Evolutionary conservation across 2,888 invertebrate genomes (phyloP), one percentile per base, ranked within the genome.

Genomic region (Tortricodes alternella): DNA sequence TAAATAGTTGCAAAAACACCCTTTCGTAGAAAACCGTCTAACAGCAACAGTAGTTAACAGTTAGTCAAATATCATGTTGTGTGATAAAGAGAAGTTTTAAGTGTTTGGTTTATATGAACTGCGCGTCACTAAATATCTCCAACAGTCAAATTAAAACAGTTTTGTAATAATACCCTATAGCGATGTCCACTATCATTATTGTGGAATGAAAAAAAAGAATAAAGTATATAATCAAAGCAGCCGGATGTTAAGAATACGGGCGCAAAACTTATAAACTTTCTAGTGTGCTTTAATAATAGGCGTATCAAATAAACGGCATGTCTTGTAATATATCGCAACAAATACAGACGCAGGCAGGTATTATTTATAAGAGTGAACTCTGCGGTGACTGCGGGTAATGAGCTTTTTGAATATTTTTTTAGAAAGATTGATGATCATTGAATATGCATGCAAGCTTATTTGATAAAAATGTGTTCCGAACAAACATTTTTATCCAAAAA

Each of bases 161-260:
- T 9, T 24, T 13, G 34, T 48, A 48, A 41, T 46, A 24, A 48
- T 19, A 13, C 34, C n/a, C 38, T 39, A 34, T 23, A 29, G 51
- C 23, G 15, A 29, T 24, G 50, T 56, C 50, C 32, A 34, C 29
- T 35, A 13, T 29, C 56, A 57, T 57, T 46, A 57, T 21, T 35
- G 35, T 38, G 43, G 34, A 34, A 48, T 34, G 41, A 49, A 53
- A 49, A 50, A 46, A 46, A 46, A 37, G n/a, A n/a, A n/a, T n/a
- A 48, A 35, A 53, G 13, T 50, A 49, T 34, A 62, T 60, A 62
- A 64, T 62, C 58, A 61, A 27, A 37, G 13, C 11, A 49, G 50
- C 48, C 62, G 65, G 62, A 63, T 60, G 65, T 51, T 49, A 60
- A 56, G 56, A 61, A 56, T 58, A 59, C 49, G 59, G 50, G 55